Evolutionary conservation across 2,797 vertebrate genomes (phyloP), one percentile per base, ranked within the genome.

Genomic region (Micrastur ruficollis): DNA sequence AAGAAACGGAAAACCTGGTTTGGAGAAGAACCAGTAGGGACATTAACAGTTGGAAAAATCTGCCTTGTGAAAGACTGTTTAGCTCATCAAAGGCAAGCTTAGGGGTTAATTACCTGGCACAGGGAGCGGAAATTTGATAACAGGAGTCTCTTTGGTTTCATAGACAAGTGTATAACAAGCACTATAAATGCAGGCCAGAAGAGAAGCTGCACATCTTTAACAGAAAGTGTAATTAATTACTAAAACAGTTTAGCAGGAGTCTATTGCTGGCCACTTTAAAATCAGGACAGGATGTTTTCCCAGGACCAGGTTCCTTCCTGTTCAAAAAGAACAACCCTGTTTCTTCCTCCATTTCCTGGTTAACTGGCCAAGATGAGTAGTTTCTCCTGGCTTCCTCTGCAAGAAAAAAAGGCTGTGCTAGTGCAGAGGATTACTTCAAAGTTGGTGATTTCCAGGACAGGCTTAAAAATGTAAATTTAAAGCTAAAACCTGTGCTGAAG

Each of bases 241-340:
- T 84, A 88, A 79, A 88, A 46, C n/a, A 73, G 50, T 4, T 5
- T 61, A 81, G 76, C 65, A 44, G 21, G 67, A 55, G 40, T 58
- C 59, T 90, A 0, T 76, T 80, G 65, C 78, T 65, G 61, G 44
- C 63, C 52, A 32, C 78, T 93, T 93, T 32, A 86, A 82, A 92
- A 94, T 81, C 31, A 74, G 86, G 89, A 94, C 85, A 86, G 68
- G 85, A 86, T 88, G 58, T 93, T 81, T 91, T 93, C 44, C 29
- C 32, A 17, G 1, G 53, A 44, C 18, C 66, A 65, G 52, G 74
- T 76, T 75, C 59, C n/a, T 73, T 66, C 66, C 78, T 53, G 14
- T 84, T 89, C 36, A 82, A 21, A 82, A 59, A 36, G 36, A 93
- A 44, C 44, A 17, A 44, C 18, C 44, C 44, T 44, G 44, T 44